Base-by-base conservation (phyloP, 2,888 invertebrate genomes). In the Acanthosepion lycidas region DNA sequence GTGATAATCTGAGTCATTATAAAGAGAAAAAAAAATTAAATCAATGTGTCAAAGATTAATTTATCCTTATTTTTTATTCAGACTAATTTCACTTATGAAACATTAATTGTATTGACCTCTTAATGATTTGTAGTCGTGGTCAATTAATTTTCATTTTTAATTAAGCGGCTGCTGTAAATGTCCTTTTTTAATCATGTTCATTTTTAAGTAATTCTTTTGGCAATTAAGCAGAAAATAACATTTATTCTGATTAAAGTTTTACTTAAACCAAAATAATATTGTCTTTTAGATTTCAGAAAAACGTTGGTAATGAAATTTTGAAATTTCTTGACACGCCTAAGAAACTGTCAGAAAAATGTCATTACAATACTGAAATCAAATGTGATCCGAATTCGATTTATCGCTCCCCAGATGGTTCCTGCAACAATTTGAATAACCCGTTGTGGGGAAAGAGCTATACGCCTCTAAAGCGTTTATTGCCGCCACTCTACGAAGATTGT, bases 401-500 rank as follows among this genome's bases (percentile, higher is more conserved):
- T 78, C 78, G 96, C 94, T 94, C 95, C 0, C 64, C 94, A 6
- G 96, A 96, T 94, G 96, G 96, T 20, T 95, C 96, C 28, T 96
- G 96, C 51, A 96, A 96, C 94, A 96, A 96, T 94, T 5, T 95
- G 48, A 51, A 95, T 3, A 95, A 96, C 28, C 94, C 95, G 28
- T 94, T 95, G 3, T 96, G 96, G 96, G 96, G 96, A 0, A 95
- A 93, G 93, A 94, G 96, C 0, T 94, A 95, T 93, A 96, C 96
- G 53, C 95, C 96, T 4, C 95, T 96, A 33, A 95, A 95, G 51
- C 94, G 96, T 94, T 95, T 95, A 94, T 64, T 96, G 2, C 95
- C 92, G 5, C 95, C 96, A 0, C 93, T 94, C 33, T 96, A 96
- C 93, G 95, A 95, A 49, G 96, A 96, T 94, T 95, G 96, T 96